Evolutionary conservation across 2,797 vertebrate species (phyloP), one percentile per base, ranked within the genome.

Genomic region (Sebastiscus tertius): DNA sequence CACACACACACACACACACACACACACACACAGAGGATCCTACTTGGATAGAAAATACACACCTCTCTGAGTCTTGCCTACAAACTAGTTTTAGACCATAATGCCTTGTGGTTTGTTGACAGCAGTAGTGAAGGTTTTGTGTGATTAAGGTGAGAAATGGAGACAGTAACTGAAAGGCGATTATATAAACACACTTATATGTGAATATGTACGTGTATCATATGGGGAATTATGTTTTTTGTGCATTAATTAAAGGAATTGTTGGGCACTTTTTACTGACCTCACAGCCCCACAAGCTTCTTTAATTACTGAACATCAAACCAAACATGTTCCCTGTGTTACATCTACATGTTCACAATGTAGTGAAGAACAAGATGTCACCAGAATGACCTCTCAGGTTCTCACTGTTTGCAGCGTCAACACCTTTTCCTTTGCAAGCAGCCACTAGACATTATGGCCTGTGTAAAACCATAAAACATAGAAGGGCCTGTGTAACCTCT

Each of bases 401-500:
- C 29, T 54, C 42, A 5, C 46, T 4, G 16, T 58, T 20, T 1
- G 26, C 22, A 29, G 20, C 13, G 8, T 18, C 7, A 13, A 1
- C 33, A 8, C 63, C n/a, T 39, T 74, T 22, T 27, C 29, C 20
- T 33, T 69, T 26, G 59, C 52, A 29, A 54, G 55, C 16, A 22
- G 79, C 76, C 14, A 7, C 68, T 0, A 1, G 42, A 29, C 65
- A 42, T 78, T 58, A 55, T 29, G 70, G 46, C 65, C 63, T 33
- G 16, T 46, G 6, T 68, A 8, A 54, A 65, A 55, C 16, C 49
- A n/a, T n/a, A 1, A 52, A 33, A 63, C 76, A 31, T 5, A 54
- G n/a, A 79, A 16, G 76, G 77, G 71, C 76, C 66, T 60, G 76
- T 60, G 68, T 68, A 49, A 77, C 84, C 63, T 75, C 79, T 72